Conservation (phyloP, 2,113 vertebrate genomes). For the Lophius piscatorius region DNA sequence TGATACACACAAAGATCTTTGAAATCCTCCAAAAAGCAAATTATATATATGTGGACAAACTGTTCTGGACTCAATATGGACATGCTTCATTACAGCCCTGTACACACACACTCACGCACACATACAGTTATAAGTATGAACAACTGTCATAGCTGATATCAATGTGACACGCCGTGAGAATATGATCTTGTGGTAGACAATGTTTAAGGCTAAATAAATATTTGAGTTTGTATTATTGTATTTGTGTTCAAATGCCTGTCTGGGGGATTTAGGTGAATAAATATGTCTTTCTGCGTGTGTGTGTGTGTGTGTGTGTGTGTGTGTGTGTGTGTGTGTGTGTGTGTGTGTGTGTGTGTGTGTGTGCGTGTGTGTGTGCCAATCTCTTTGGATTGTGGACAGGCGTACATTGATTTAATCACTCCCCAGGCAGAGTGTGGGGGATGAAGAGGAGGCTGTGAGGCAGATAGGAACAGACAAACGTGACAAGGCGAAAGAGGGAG, state of each 20-base stretch:
- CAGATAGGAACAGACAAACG: constrained; percentile 80
- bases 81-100: constrained; percentile 10
- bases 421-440: constrained; percentile 70
- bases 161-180: constrained; percentile 34
- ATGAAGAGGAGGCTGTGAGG: constrained; percentile 74
- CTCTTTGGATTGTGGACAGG: constrained; percentile 72
- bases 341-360: constrained; percentile 36
- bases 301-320: constrained; percentile 40
- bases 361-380: constrained; percentile 52
- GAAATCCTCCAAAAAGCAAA: too few species aligned
- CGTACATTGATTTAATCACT: constrained; percentile 79
- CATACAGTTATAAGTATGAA: constrained; percentile 1
- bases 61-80: constrained; percentile 2
- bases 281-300: too few species aligned
- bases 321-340: constrained; percentile 26
- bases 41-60: constrained; percentile 20
- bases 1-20: too few species aligned
- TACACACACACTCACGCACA: constrained; percentile 2
- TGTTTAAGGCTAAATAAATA: constrained; percentile 54
- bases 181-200: constrained; percentile 36
- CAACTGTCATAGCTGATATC: constrained; percentile 9
- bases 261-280: constrained; percentile 51
- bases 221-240: constrained; percentile 31
- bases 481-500: constrained; percentile 76
- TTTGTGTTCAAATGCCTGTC: constrained; percentile 55